A percentile compares a stretch with the other conserved stretches of the same genome.
These are phyloP conservation scores for Cynopterus sphinx DNA, from an alignment of 2,797 vertebrate species.

Conservation along the genomic window DNA sequence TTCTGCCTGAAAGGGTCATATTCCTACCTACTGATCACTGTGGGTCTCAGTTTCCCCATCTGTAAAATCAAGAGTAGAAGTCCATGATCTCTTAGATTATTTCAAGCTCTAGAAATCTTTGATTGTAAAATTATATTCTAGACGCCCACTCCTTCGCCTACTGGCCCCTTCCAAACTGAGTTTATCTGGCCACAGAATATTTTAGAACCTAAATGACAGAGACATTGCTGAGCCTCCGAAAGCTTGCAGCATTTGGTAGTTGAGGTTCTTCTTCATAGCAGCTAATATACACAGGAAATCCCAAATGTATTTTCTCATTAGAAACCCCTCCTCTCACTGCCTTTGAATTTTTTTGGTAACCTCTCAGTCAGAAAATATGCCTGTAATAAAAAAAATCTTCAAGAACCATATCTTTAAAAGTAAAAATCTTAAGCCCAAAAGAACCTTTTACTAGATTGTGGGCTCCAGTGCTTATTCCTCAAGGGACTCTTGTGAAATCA, in stretches of 20 bases:
- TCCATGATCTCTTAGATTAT: background rate
- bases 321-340: background rate
- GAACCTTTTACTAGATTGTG: conserved; percentile 73
- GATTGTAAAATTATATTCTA: conserved; percentile 28
- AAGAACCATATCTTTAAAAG: conserved; percentile 62
- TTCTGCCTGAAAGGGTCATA: conserved; percentile 10
- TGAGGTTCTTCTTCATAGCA: conserved; percentile 30
- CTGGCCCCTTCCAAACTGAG: background rate
- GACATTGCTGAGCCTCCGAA: background rate
- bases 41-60: conserved; percentile 29
- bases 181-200: background rate
- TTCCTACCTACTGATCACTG: background rate
- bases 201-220: conserved; percentile 19
- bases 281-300: background rate
- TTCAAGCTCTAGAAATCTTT: background rate
- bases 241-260: background rate
- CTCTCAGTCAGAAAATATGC: conserved; percentile 41
- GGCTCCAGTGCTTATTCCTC: conserved; percentile 66
- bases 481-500: conserved; percentile 70
- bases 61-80: conserved; percentile 44
- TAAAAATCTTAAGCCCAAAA: conserved; percentile 66
- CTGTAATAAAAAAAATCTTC: background rate
- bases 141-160: background rate
- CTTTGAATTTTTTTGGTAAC: conserved; percentile 60
- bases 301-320: conserved; percentile 28